phyloP scores from a whole-genome alignment of 2,113 vertebrate genomes.

The Lichenostomus cassidix region DNA sequence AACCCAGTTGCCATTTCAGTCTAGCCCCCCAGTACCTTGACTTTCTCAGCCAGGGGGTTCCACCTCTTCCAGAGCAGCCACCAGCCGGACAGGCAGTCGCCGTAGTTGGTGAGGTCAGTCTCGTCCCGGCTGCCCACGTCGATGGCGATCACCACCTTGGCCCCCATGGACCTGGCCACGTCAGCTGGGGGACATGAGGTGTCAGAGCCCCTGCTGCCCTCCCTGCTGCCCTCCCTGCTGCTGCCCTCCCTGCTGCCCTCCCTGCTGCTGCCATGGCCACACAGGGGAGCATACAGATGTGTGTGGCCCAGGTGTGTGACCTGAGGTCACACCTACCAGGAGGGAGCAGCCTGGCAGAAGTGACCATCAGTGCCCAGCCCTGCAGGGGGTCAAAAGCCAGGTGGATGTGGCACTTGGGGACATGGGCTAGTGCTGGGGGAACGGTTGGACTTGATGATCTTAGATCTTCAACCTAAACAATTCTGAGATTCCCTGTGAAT shows the following conservation, averaged over 20 bases:
- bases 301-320: accelerated
- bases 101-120: conserved; percentile 91
- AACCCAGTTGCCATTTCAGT: not conserved
- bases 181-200: conserved; percentile 76
- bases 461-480: not conserved
- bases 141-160: conserved; percentile 90
- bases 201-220: not conserved
- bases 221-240: not conserved
- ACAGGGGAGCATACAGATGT: accelerated
- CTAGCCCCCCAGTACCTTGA: conserved; percentile 76
- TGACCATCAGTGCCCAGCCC: not conserved
- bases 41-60: conserved; percentile 86
- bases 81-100: conserved; percentile 89
- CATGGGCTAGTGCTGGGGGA: not conserved
- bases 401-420: not conserved
- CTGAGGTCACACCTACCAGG: accelerated
- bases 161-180: conserved; percentile 88
- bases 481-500: not conserved
- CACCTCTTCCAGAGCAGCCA: conserved; percentile 95
- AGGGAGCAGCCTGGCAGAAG: not conserved
- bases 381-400: not conserved
- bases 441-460: not conserved
- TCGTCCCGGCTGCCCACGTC: conserved; percentile 91
- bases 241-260: not conserved
- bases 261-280: not conserved